phyloP scores from a whole-genome alignment of 2,888 invertebrate species.

The Agrotis exclamationis region DNA sequence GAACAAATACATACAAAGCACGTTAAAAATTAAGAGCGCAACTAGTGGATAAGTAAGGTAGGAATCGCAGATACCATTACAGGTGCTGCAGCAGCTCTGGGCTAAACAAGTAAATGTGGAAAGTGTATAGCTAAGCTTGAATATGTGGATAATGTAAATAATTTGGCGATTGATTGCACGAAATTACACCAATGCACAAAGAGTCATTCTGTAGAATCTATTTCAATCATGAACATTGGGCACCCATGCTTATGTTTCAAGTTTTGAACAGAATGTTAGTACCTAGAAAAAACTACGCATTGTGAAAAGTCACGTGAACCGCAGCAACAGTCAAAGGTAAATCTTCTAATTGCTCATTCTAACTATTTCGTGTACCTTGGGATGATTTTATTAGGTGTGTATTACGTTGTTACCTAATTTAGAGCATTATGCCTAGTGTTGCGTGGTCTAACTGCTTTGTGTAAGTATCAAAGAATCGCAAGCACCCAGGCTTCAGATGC shows the following conservation, averaged over 20 bases:
- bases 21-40: neutral
- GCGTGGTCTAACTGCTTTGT: constrained; percentile 29
- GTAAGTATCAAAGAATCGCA: constrained; percentile 10
- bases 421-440: constrained; percentile 30
- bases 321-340: constrained; percentile 27
- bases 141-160: constrained; percentile 6
- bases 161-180: constrained; percentile 21
- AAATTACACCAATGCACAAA: constrained; percentile 6
- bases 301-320: constrained; percentile 9
- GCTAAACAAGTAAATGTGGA: constrained; percentile 2
- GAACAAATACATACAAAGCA: neutral
- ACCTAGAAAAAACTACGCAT: constrained; percentile 12
- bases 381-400: constrained; percentile 43
- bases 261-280: constrained; percentile 2
- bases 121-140: constrained; percentile 1
- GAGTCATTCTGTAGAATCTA: neutral
- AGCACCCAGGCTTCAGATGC: constrained; percentile 14
- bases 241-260: constrained; percentile 2
- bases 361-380: constrained; percentile 21
- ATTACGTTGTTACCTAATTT: constrained; percentile 39
- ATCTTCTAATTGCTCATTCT: constrained; percentile 12
- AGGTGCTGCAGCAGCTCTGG: constrained; percentile 7
- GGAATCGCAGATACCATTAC: constrained; percentile 16
- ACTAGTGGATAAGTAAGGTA: constrained; percentile 27
- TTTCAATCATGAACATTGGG: neutral